Conservation (phyloP, 1,140 invertebrate genomes). For the Diprion similis region DNA sequence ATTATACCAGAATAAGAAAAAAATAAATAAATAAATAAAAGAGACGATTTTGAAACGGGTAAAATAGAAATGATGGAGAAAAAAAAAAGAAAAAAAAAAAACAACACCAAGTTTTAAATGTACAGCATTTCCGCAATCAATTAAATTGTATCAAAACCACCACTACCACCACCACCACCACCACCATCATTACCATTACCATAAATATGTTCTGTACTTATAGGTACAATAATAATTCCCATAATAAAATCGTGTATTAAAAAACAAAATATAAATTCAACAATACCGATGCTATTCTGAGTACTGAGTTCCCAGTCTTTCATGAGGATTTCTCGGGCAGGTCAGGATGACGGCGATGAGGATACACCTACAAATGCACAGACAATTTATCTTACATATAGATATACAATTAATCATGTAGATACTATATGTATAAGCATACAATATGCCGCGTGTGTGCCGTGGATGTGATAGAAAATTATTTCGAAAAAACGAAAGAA, state of each 20-base stretch:
- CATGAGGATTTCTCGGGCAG: constrained; percentile 64
- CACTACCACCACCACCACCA: too few species aligned
- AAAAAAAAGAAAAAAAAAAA: too few species aligned
- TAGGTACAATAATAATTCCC: not conserved
- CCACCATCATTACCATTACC: too few species aligned
- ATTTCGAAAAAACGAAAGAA: too few species aligned
- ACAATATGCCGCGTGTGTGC: not conserved
- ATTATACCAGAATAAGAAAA: too few species aligned
- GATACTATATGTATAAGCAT: constrained; percentile 11
- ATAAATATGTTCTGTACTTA: not conserved
- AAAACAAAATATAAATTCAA: constrained; percentile 58
- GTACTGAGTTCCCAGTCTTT: constrained; percentile 66
- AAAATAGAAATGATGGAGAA: too few species aligned
- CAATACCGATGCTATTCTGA: constrained; percentile 65
- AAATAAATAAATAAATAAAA: too few species aligned
- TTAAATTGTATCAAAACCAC: too few species aligned
- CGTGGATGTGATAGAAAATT: not conserved
- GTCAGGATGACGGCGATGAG: constrained; percentile 63
- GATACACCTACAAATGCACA: constrained; percentile 61
- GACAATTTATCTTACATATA: constrained; percentile 51
- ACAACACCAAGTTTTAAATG: too few species aligned
- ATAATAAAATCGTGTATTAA: constrained; percentile 27
- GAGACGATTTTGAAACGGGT: too few species aligned
- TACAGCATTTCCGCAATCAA: too few species aligned
- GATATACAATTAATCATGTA: constrained; percentile 24